phyloP scores from a whole-genome alignment of 30 jellyfish, hydroid and myxozoan genomes.

The Hydractinia symbiolongicarpus region DNA sequence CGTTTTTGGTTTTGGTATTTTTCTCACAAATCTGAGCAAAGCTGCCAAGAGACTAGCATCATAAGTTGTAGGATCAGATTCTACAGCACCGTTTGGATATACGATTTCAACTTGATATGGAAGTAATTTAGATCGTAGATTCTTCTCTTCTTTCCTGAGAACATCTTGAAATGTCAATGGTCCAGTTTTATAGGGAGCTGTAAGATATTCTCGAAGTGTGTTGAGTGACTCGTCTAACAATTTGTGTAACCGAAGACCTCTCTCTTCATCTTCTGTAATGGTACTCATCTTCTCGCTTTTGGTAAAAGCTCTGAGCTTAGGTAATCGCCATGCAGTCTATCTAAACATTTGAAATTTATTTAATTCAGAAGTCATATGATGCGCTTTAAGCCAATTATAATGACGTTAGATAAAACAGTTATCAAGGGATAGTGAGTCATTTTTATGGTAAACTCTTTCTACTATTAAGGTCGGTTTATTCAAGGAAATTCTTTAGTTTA shows the following conservation, averaged over 20 bases:
- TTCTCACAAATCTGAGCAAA: background rate
- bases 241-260: background rate
- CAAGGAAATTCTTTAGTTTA: too few relatives aligned
- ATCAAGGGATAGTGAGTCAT: too few relatives aligned
- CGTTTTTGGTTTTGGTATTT: slow-evolving; percentile 7
- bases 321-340: too few relatives aligned
- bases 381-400: too few relatives aligned
- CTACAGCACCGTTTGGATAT: background rate
- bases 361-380: too few relatives aligned
- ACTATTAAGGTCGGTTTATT: too few relatives aligned
- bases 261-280: background rate
- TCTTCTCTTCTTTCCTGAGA: background rate
- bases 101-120: background rate
- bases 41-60: slow-evolving; percentile 1
- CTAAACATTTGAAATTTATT: too few relatives aligned
- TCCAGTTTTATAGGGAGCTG: slow-evolving; percentile 3
- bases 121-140: background rate
- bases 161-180: slow-evolving; percentile 1
- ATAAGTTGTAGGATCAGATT: background rate
- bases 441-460: too few relatives aligned
- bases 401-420: too few relatives aligned
- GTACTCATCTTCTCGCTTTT: background rate
- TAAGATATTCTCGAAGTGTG: background rate
- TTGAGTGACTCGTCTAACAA: background rate
- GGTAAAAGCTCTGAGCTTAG: too few relatives aligned